These are phyloP conservation scores for Phenganax subtilis DNA, from an alignment of 92 coral and sea anemone species.

Conservation along the genomic window DNA sequence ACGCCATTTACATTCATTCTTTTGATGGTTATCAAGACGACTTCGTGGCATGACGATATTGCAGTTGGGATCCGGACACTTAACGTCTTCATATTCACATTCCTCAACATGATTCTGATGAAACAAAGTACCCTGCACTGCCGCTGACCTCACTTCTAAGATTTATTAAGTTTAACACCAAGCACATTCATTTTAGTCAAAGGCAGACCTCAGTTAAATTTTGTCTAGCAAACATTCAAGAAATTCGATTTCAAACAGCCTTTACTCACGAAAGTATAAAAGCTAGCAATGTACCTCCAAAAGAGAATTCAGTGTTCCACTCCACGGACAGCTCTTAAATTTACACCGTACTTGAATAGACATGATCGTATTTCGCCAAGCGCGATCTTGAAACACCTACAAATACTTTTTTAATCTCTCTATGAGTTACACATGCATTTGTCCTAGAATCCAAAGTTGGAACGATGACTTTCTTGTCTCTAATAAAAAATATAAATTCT, in stretches of 20 bases:
- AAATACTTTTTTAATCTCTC: not conserved
- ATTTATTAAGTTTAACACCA: not conserved
- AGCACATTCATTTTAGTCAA: no score
- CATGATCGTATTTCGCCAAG: conserved; percentile 44
- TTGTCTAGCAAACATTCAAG: no score
- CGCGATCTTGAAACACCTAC: conserved; percentile 36
- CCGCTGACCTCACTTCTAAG: not conserved
- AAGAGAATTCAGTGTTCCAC: conserved; percentile 28
- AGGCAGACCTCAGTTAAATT: no score
- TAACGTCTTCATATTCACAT: conserved; percentile 32
- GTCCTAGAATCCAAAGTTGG: no score
- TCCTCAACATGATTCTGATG: conserved; percentile 23
- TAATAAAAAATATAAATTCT: no score
- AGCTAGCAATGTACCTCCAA: conserved; percentile 15
- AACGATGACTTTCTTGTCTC: no score
- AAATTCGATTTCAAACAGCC: no score
- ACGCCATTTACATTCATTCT: conserved; percentile 36
- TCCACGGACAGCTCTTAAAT: conserved; percentile 37
- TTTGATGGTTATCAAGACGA: conserved; percentile 17
- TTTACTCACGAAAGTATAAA: no score
- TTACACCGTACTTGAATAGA: conserved; percentile 32
- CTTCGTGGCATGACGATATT: conserved; percentile 16
- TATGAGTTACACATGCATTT: no score
- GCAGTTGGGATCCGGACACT: conserved; percentile 36
- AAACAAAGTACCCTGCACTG: not conserved